Percentiles rank a stretch among this genome's conserved stretches.
Evolutionary conservation across 2,797 vertebrate genomes (phyloP).

Genomic region (Coluber constrictor): DNA sequence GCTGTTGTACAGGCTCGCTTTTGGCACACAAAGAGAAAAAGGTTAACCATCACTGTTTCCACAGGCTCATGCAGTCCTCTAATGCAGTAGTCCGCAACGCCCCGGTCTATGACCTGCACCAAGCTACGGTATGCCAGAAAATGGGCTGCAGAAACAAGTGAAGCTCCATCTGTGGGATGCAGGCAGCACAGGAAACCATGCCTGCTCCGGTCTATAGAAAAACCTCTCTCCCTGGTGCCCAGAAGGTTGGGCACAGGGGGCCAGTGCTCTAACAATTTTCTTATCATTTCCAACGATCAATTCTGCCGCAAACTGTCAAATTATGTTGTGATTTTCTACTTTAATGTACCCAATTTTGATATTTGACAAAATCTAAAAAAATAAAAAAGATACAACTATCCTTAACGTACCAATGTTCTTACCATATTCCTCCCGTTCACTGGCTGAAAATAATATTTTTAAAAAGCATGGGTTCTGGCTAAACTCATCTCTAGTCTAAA

Average conservation of each 20-base stretch:
- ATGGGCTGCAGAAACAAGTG: too few species aligned
- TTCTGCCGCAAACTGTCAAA: neutral
- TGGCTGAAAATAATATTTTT: neutral
- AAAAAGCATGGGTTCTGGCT: neutral
- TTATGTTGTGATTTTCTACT: neutral
- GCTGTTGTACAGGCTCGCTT: too few species aligned
- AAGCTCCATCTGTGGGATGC: too few species aligned
- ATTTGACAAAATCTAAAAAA: neutral
- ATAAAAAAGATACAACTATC: neutral
- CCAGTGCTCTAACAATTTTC: neutral
- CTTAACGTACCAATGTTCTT: neutral
- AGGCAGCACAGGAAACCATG: too few species aligned
- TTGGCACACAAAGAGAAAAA: too few species aligned
- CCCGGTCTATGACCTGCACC: too few species aligned
- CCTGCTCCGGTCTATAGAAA: too few species aligned
- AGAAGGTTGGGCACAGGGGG: too few species aligned
- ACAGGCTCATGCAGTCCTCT: neutral
- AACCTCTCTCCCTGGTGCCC: too few species aligned
- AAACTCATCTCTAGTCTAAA: neutral
- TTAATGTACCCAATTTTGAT: neutral
- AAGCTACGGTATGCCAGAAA: too few species aligned
- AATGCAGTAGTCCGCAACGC: too few species aligned
- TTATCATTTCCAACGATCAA: neutral
- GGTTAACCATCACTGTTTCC: too few species aligned
- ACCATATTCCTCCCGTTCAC: neutral